Conservation (phyloP, 2,888 invertebrate species). For the Meloe dianella region DNA sequence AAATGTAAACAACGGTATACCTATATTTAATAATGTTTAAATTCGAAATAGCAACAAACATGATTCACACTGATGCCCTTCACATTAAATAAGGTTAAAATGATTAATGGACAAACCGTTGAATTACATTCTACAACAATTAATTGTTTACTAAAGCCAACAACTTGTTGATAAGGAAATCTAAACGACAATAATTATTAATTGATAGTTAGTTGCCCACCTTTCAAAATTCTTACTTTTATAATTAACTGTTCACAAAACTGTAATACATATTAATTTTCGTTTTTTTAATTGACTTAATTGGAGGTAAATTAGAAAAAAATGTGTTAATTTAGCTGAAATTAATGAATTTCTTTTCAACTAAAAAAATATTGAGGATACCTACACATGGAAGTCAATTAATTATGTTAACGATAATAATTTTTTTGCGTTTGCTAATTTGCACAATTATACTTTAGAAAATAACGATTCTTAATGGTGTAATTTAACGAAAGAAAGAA, state of each 20-base stretch:
- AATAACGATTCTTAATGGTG: too few species aligned
- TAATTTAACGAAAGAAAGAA: too few species aligned
- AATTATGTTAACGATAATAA: too few species aligned
- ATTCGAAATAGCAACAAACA: conserved; percentile 23
- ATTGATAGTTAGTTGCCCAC: background rate
- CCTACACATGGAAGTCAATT: too few species aligned
- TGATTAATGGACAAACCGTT: conserved; percentile 46
- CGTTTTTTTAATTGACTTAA: background rate
- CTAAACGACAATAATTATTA: background rate
- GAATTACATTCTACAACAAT: conserved; percentile 33
- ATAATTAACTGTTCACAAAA: background rate
- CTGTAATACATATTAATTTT: background rate
- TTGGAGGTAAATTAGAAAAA: background rate
- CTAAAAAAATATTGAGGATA: too few species aligned
- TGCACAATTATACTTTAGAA: too few species aligned
- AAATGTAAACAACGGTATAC: background rate
- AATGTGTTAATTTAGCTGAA: background rate
- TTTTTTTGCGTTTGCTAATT: too few species aligned
- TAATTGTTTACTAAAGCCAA: conserved; percentile 18
- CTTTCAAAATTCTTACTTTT: background rate
- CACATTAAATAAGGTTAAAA: conserved; percentile 49
- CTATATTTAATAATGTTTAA: background rate
- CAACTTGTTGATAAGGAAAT: conserved; percentile 8
- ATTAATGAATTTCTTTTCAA: too few species aligned
- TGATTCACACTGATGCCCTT: conserved; percentile 45